phyloP scores from a whole-genome alignment of 2,888 invertebrate species.

The Polyploca ridens region DNA sequence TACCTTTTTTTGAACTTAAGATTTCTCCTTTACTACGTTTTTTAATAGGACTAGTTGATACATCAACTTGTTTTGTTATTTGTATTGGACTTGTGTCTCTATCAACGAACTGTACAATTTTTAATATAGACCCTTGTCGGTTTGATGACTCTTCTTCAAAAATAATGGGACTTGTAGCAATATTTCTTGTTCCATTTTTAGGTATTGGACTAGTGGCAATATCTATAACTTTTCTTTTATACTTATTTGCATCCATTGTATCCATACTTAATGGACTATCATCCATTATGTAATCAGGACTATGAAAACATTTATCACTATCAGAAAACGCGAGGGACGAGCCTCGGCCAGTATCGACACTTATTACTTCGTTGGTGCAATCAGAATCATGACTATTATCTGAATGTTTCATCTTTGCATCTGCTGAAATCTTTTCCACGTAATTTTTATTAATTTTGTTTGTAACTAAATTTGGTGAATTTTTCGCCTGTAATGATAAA shows the following conservation, averaged over 20 bases:
- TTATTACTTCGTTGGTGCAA: constrained; percentile 52
- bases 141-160: constrained; percentile 1
- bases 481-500: constrained; percentile 3
- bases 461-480: not conserved
- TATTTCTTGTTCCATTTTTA: constrained; percentile 25
- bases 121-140: too few relatives aligned
- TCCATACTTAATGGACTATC: constrained; percentile 46
- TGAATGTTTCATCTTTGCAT: constrained; percentile 18
- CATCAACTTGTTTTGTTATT: constrained; percentile 3
- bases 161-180: constrained; percentile 36
- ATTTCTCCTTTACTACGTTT: constrained; percentile 13
- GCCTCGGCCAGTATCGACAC: constrained; percentile 72
- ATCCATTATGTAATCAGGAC: constrained; percentile 59
- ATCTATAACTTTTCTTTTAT: constrained; percentile 29
- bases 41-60: constrained; percentile 20
- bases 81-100: constrained; percentile 10
- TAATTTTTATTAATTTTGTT: not conserved
- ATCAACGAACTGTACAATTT: not conserved
- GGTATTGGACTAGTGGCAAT: constrained; percentile 41
- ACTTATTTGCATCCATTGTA: constrained; percentile 32
- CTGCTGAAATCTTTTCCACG: not conserved
- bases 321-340: constrained; percentile 71
- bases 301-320: constrained; percentile 62
- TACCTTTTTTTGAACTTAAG: constrained; percentile 27
- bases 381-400: constrained; percentile 39